These are phyloP conservation scores for Noctua janthina DNA, from an alignment of 2,888 invertebrate species.

Conservation along the genomic window DNA sequence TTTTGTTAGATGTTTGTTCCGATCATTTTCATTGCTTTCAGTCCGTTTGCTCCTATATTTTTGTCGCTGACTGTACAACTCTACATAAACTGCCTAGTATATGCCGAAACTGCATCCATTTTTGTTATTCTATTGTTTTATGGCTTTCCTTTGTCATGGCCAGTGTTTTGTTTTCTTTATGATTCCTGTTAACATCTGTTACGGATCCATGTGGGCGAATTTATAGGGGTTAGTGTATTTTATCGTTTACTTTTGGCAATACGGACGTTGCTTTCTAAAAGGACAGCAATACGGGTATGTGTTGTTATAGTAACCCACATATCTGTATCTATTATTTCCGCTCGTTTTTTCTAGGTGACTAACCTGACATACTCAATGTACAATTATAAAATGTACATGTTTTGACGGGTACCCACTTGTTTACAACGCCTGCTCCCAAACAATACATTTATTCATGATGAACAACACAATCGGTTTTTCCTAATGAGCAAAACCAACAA, in stretches of 20 bases:
- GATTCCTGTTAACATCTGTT: slow-evolving; percentile 34
- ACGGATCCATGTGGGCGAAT: slow-evolving; percentile 12
- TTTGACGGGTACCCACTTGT: not conserved
- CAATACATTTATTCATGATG: not conserved
- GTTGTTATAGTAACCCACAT: slow-evolving; percentile 9
- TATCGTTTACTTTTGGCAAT: slow-evolving; percentile 12
- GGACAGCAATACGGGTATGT: not conserved
- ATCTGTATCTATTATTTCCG: not conserved
- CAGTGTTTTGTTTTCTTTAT: slow-evolving; percentile 39
- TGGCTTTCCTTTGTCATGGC: slow-evolving; percentile 18
- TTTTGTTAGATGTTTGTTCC: not conserved
- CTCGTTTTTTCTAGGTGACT: not conserved
- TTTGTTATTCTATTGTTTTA: slow-evolving; percentile 34
- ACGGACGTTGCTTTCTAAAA: not conserved
- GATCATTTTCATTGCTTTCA: not conserved
- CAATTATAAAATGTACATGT: not conserved
- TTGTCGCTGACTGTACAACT: slow-evolving; percentile 12
- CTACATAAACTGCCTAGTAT: slow-evolving; percentile 13
- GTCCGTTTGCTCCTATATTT: not conserved
- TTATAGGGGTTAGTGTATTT: slow-evolving; percentile 16
- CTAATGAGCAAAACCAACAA: not conserved
- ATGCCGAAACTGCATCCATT: slow-evolving; percentile 28
- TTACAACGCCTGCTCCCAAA: not conserved
- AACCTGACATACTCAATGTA: not conserved
- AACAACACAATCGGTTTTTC: not conserved